Percentiles rank a stretch among this genome's conserved stretches.
Evolutionary conservation across 2,113 vertebrate genomes (phyloP).

Genomic region (Gobio gobio): DNA sequence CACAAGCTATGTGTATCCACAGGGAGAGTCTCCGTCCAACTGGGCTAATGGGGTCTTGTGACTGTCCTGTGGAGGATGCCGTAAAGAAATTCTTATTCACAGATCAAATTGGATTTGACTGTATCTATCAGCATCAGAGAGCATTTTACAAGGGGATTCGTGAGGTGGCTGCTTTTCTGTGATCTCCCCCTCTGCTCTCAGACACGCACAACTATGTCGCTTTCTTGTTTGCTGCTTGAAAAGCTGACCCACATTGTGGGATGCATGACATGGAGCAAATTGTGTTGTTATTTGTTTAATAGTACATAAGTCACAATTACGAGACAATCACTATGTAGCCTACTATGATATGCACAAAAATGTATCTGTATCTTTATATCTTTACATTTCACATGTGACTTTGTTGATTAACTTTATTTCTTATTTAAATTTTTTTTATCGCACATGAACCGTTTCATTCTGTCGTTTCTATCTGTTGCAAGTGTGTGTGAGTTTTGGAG

Average conservation of each 20-base stretch:
- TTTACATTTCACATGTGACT: background rate
- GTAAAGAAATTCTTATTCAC: background rate
- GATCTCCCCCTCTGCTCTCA: background rate
- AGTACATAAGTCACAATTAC: too few relatives aligned
- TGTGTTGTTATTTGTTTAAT: background rate
- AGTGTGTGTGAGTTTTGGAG: background rate
- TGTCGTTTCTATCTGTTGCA: background rate
- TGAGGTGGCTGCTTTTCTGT: slow-evolving; percentile 9
- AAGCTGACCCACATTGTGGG: background rate
- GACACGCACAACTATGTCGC: background rate
- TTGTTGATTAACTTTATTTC: background rate
- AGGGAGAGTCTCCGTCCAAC: slow-evolving; percentile 1
- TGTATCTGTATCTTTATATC: background rate
- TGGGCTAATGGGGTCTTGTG: slow-evolving; percentile 17
- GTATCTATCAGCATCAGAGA: background rate
- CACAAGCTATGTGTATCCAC: background rate
- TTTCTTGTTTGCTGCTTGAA: background rate
- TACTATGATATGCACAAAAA: too few relatives aligned
- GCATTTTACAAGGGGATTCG: background rate
- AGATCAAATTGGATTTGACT: background rate
- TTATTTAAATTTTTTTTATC: background rate
- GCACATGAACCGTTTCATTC: background rate
- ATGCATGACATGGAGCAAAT: background rate
- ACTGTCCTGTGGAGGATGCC: background rate
- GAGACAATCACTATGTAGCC: too few relatives aligned